A percentile compares a stretch with the other conserved stretches of the same genome.
Conservation (phyloP, 2,113 vertebrate genomes). For the Mohoua ochrocephala region DNA sequence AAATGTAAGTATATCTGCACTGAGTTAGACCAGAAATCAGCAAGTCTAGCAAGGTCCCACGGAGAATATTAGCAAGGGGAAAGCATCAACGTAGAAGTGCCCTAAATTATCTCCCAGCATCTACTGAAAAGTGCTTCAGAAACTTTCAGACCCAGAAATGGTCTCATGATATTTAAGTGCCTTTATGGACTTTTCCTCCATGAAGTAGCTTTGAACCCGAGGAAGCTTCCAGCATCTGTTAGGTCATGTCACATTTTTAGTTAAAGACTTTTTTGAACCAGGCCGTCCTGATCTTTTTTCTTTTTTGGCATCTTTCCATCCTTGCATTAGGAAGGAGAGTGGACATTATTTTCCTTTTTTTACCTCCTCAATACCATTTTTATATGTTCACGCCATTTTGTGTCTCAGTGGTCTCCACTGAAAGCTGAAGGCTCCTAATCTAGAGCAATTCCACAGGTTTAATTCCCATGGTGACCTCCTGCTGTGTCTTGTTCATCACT, state of each 20-base stretch:
- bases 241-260: neutral
- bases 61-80: neutral
- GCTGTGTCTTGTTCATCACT: neutral
- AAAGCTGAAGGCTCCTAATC: neutral
- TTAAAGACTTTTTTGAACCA: neutral
- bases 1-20: neutral
- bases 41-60: neutral
- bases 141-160: neutral
- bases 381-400: neutral
- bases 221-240: neutral
- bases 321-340: neutral
- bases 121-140: neutral
- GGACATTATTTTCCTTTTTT: neutral
- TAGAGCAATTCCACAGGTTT: neutral
- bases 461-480: neutral
- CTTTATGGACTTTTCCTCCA: neutral
- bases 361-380: neutral
- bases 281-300: rapidly evolving
- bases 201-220: neutral
- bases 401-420: neutral
- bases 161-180: neutral
- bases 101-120: neutral
- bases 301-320: neutral
- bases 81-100: neutral
- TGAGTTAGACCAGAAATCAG: neutral